Evolutionary conservation across 2,888 invertebrate genomes (phyloP), one percentile per base, ranked within the genome.

Genomic region (Acrobasis consociella): DNA sequence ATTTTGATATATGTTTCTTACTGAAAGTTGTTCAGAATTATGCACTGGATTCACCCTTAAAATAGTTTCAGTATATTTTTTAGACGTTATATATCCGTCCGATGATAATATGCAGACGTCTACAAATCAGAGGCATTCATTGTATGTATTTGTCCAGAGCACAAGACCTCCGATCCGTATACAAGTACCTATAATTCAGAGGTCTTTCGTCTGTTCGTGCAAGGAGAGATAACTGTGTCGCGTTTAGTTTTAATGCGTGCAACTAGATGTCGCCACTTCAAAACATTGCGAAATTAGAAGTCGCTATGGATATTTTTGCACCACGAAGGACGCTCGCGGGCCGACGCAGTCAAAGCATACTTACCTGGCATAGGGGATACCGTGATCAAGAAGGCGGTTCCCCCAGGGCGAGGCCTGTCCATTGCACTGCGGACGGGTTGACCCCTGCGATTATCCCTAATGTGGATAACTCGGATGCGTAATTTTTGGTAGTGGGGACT

Each of bases 311-410:
- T 38, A n/a, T 16, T 37, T 38, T 55, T 55, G 38, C 16, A 16
- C 38, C 1, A 1, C 7, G 9, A 16, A n/a, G 5, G 38, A 55
- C 38, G 9, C 53, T 16, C 38, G 15, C 38, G 38, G 16, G n/a
- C 16, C 15, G 15, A 15, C 2, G 3, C 39, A 7, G 16, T 42
- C 8, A 37, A 16, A 38, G 22, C 49, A 11, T 15, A 65, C 53
- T 63, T 50, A 58, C 59, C 52, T 51, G 52, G 52, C 52, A 46
- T 63, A 52, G 52, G 52, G 52, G 52, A 52, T 52, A 52, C 52
- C 52, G 52, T 52, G 52, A 52, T 52, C 52, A 52, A n/a, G 52
- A 52, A 31, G 52, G 52, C 52, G 52, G 52, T 52, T 52, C 52
- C 52, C 52, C 52, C 52, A 52, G 52, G 52, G 52, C 52, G 52